These are phyloP conservation scores for Capricornis sumatraensis DNA, from an alignment of 2,113 vertebrate species.

Conservation along the genomic window DNA sequence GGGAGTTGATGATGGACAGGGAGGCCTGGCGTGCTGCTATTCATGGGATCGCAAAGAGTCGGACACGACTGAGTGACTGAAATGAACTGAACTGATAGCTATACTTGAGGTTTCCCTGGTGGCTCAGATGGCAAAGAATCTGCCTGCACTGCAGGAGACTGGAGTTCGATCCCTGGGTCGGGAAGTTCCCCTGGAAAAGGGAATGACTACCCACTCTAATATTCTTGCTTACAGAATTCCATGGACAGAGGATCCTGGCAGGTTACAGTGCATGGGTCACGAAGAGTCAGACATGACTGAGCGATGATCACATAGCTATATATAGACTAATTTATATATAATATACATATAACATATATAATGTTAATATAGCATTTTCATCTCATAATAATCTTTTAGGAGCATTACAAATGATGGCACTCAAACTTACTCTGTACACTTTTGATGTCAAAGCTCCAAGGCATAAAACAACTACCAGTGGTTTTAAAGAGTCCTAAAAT, in stretches of 20 bases:
- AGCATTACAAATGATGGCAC: background rate
- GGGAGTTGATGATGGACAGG: no score
- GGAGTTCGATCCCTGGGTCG: rapidly evolving
- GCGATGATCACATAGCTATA: background rate
- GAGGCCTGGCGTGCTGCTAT: rapidly evolving
- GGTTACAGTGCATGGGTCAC: background rate
- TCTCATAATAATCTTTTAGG: background rate
- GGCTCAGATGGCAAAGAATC: background rate
- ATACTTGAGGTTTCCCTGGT: background rate
- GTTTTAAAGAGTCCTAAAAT: background rate
- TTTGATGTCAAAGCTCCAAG: background rate
- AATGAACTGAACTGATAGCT: background rate
- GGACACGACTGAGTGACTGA: no score
- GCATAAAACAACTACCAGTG: background rate
- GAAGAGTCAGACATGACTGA: rapidly evolving
- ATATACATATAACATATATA: background rate
- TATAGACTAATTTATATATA: background rate
- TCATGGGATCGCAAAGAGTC: no score
- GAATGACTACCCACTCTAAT: background rate
- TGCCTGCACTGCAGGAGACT: background rate
- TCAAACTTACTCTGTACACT: background rate
- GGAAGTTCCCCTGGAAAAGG: background rate
- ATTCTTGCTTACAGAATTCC: background rate
- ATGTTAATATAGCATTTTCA: background rate
- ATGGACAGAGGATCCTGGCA: background rate